Percentiles rank a stretch among this genome's conserved stretches.
phyloP scores from a whole-genome alignment of 2,888 invertebrate species.

The Lycia hirtaria region DNA sequence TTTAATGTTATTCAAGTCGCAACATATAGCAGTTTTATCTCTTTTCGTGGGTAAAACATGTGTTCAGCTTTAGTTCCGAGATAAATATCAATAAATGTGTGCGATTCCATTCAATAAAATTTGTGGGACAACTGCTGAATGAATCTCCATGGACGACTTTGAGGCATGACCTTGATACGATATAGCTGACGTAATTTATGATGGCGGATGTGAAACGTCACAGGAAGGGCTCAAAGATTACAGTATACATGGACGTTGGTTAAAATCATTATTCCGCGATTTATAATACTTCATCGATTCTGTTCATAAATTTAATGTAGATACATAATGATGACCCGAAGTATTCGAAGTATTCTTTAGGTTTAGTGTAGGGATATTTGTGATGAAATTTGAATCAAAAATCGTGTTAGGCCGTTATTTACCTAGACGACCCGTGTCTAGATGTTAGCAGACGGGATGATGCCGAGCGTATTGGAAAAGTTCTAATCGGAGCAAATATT shows the following conservation, averaged over 20 bases:
- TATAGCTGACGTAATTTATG: conserved; percentile 17
- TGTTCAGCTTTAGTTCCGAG: conserved; percentile 11
- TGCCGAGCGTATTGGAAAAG: conserved; percentile 44
- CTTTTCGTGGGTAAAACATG: conserved; percentile 2
- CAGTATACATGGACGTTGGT: background rate
- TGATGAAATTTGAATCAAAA: no score
- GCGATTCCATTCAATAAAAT: conserved; percentile 31
- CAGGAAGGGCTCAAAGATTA: conserved; percentile 10
- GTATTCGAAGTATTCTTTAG: no score
- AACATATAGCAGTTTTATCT: background rate
- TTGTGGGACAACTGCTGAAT: conserved; percentile 26
- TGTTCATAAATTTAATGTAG: conserved; percentile 3
- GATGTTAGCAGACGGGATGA: background rate
- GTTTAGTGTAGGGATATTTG: no score
- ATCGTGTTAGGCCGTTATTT: no score
- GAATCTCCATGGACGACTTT: conserved; percentile 42
- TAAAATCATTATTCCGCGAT: no score
- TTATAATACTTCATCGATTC: no score
- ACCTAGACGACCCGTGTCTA: no score
- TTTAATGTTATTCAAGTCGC: background rate
- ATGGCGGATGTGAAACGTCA: conserved; percentile 26
- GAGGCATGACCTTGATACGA: conserved; percentile 39
- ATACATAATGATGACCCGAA: background rate
- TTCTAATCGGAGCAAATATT: conserved; percentile 61
- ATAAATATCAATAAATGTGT: conserved; percentile 9